Conservation (phyloP, 2,888 invertebrate genomes). For the Diaphora mendica region DNA sequence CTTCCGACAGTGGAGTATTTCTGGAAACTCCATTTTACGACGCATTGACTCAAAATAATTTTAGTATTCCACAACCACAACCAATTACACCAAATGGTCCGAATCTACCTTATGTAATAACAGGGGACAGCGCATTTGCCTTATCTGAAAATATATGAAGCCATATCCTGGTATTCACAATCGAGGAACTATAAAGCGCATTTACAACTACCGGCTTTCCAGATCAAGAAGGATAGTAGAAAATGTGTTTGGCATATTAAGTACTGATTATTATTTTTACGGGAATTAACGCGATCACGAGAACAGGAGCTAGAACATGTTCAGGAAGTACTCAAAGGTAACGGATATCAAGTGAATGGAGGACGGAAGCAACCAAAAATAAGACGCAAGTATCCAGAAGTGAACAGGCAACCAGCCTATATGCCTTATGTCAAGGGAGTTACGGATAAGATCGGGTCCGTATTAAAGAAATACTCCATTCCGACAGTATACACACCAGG, state of each 20-base stretch:
- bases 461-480: no score
- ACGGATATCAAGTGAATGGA: no score
- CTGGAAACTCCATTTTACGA: conserved; percentile 49
- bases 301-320: no score
- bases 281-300: no score
- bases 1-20: conserved; percentile 52
- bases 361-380: no score
- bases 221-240: conserved; percentile 46
- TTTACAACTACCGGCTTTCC: conserved; percentile 42
- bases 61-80: conserved; percentile 43
- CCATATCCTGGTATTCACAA: conserved; percentile 40
- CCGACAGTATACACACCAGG: no score
- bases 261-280: no score
- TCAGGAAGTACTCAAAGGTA: no score
- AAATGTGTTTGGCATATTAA: conserved; percentile 38
- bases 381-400: no score
- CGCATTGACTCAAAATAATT: conserved; percentile 41
- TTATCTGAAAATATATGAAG: conserved; percentile 42
- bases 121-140: conserved; percentile 58
- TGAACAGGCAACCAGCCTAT: no score
- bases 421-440: no score
- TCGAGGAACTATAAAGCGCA: conserved; percentile 42
- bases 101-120: conserved; percentile 45
- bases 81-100: conserved; percentile 38
- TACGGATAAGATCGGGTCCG: no score